Percentiles rank a stretch among this genome's conserved stretches.
phyloP scores from a whole-genome alignment of 2,113 vertebrate species.

The Phaethornis superciliosus region DNA sequence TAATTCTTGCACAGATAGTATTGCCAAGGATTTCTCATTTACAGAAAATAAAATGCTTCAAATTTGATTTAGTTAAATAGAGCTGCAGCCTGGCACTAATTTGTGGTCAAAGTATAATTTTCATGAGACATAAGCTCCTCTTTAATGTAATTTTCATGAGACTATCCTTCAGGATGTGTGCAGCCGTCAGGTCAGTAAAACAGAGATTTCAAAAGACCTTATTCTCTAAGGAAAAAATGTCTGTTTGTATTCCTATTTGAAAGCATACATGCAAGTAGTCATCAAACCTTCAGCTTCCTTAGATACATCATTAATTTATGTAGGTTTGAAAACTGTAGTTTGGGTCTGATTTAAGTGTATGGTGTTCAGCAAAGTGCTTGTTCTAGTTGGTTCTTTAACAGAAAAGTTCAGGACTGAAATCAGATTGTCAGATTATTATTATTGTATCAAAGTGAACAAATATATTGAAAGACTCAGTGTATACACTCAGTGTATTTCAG shows the following conservation, averaged over 20 bases:
- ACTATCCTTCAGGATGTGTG: not conserved
- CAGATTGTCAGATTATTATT: not conserved
- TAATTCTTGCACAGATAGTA: not conserved
- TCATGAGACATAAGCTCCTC: not conserved
- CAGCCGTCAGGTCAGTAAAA: slow-evolving; percentile 24
- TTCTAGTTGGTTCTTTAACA: not conserved
- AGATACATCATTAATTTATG: not conserved
- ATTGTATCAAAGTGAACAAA: not conserved
- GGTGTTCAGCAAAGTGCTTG: not conserved
- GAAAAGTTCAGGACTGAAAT: not conserved
- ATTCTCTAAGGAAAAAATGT: not conserved
- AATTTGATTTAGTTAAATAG: not conserved
- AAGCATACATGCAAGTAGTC: not conserved
- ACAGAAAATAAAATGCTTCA: not conserved
- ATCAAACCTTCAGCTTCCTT: not conserved
- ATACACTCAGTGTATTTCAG: not conserved
- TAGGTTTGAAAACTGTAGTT: not conserved
- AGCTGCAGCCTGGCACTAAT: not conserved
- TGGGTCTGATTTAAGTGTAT: not conserved
- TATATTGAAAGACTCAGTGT: not conserved
- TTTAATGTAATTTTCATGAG: slow-evolving; percentile 43
- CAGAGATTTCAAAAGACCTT: not conserved
- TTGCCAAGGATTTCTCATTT: not conserved
- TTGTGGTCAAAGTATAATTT: slow-evolving; percentile 13
- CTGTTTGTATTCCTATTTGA: slow-evolving; percentile 9